Conservation (phyloP, 2,113 vertebrate genomes). For the Antechinus stuartii region DNA sequence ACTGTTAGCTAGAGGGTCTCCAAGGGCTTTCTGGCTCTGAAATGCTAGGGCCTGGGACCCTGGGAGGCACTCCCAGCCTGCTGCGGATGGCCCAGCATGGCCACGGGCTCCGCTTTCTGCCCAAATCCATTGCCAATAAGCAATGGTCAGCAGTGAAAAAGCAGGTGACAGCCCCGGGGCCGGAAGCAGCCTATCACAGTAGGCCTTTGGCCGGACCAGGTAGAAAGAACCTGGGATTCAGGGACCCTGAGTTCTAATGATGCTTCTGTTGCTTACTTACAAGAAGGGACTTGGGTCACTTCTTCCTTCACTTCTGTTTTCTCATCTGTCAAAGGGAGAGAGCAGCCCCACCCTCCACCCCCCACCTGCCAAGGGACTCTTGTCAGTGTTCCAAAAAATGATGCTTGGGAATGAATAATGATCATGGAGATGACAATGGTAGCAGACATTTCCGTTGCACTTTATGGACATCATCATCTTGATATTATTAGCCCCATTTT, state of each 20-base stretch:
- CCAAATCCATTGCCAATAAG: conserved; percentile 57
- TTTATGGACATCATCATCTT: neutral
- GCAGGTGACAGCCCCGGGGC: conserved; percentile 25
- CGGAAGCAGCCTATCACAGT: conserved; percentile 14
- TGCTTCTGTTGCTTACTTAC: conserved; percentile 28
- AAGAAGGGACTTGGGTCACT: conserved; percentile 26
- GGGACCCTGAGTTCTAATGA: conserved; percentile 7
- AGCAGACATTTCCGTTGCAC: neutral
- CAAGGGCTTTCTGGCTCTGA: conserved; percentile 26
- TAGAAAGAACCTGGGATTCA: neutral
- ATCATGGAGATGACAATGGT: too few species aligned
- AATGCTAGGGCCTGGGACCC: neutral
- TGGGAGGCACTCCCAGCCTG: conserved; percentile 50
- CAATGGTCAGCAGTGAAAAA: conserved; percentile 27
- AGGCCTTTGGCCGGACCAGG: neutral
- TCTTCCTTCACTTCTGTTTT: conserved; percentile 12
- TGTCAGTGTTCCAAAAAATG: neutral
- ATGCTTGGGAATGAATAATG: too few species aligned
- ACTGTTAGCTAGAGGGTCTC: neutral
- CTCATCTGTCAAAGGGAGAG: conserved; percentile 35
- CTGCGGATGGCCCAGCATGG: conserved; percentile 2
- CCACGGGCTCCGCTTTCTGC: conserved; percentile 32
- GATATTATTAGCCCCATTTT: neutral
- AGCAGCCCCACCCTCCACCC: neutral
- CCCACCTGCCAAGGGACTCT: conserved; percentile 13